Evolutionary conservation across 2,113 vertebrate genomes (phyloP).

Genomic region (Muntiacus reevesi): DNA sequence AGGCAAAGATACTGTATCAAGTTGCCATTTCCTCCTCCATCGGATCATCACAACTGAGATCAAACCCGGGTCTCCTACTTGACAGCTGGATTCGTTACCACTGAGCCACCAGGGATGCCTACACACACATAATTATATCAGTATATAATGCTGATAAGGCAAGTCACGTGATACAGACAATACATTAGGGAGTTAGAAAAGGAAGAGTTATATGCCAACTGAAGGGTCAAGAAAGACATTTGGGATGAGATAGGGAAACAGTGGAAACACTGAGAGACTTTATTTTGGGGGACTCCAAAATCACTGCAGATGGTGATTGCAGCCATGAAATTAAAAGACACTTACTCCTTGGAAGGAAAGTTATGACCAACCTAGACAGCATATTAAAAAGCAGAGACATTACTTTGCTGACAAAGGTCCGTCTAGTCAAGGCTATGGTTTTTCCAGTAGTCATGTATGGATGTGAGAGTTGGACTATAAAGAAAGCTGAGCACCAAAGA

Average conservation of each 20-base stretch:
- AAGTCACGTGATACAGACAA: not conserved
- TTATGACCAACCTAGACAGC: not conserved
- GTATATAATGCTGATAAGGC: not conserved
- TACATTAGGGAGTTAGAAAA: not conserved
- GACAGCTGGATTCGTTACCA: not conserved
- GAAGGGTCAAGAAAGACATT: not conserved
- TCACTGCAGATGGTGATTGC: not conserved
- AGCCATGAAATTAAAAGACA: not conserved
- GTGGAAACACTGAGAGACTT: not conserved
- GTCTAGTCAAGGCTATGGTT: not conserved
- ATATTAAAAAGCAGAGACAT: not conserved
- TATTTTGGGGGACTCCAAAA: not conserved
- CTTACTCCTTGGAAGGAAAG: not conserved
- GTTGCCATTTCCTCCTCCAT: not conserved
- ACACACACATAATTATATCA: not conserved
- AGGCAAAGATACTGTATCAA: not conserved
- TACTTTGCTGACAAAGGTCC: not conserved
- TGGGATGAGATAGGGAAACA: not conserved
- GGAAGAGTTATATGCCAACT: not conserved
- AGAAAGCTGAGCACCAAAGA: not conserved
- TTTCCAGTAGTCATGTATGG: not conserved
- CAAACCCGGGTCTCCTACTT: rapidly evolving
- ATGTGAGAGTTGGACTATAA: not conserved
- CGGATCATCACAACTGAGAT: not conserved
- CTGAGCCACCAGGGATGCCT: not conserved